Evolutionary conservation across 1,140 invertebrate species (phyloP).

Genomic region (Neodiprion virginianus): DNA sequence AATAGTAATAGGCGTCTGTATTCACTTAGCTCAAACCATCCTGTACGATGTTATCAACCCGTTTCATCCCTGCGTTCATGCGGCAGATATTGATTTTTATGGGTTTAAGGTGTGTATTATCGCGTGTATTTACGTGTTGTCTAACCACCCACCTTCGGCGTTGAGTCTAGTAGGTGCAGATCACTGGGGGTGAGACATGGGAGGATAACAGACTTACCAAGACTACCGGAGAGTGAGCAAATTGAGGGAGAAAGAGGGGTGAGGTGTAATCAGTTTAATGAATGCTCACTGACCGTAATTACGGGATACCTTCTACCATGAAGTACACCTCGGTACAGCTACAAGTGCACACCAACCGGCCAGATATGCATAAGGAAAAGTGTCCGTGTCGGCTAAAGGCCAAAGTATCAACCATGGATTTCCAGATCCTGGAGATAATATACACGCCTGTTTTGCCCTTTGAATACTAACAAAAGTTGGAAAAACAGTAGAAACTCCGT

Average conservation of each 20-base stretch:
- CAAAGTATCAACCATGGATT: too few relatives aligned
- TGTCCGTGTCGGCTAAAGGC: too few relatives aligned
- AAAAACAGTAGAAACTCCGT: too few relatives aligned
- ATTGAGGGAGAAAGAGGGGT: conserved; percentile 19
- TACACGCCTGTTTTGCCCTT: too few relatives aligned
- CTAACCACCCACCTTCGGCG: too few relatives aligned
- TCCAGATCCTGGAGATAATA: too few relatives aligned
- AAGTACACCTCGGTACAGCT: not conserved
- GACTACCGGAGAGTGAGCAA: not conserved
- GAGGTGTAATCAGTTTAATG: conserved; percentile 48
- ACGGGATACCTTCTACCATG: conserved; percentile 19
- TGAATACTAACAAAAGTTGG: too few relatives aligned
- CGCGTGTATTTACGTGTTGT: not conserved
- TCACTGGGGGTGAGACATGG: not conserved
- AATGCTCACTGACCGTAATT: conserved; percentile 44
- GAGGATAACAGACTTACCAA: not conserved
- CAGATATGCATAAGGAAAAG: too few relatives aligned
- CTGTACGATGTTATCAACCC: not conserved
- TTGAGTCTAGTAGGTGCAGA: not conserved
- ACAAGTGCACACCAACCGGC: too few relatives aligned
- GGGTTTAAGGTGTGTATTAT: not conserved
- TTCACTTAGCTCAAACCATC: not conserved
- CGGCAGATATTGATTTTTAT: too few relatives aligned
- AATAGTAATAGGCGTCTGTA: not conserved
- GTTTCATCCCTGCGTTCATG: not conserved